Evolutionary conservation across 1,140 invertebrate species (phyloP).

Genomic region (Rhagoletis pomonella): DNA sequence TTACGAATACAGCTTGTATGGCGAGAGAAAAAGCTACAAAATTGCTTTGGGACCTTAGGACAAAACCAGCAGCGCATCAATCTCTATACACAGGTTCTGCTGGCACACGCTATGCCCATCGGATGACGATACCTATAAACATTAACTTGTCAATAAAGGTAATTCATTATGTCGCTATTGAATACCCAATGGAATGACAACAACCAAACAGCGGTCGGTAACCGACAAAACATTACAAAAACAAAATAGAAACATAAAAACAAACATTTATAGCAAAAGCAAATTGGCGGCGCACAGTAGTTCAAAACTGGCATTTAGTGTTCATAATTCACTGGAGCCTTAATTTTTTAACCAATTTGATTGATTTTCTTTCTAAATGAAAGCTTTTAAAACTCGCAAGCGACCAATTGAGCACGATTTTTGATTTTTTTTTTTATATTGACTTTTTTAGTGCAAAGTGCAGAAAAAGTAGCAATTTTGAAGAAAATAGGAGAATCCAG

Average conservation of each 20-base stretch:
- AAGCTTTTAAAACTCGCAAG: too few species aligned
- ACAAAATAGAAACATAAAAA: conserved; percentile 23
- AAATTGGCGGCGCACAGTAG: background rate
- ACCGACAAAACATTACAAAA: conserved; percentile 44
- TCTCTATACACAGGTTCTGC: background rate
- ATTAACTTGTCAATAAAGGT: conserved; percentile 74
- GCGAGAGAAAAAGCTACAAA: conserved; percentile 22
- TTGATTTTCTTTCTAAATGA: too few species aligned
- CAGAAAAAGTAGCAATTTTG: too few species aligned
- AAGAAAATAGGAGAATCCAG: too few species aligned
- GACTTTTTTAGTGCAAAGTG: too few species aligned
- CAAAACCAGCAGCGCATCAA: background rate
- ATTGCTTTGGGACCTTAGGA: conserved; percentile 46
- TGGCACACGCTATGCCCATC: background rate
- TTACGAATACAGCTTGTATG: conserved; percentile 21
- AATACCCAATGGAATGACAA: conserved; percentile 59
- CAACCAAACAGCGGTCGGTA: background rate
- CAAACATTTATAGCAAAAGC: conserved; percentile 22
- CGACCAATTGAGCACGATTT: too few species aligned
- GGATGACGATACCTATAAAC: conserved; percentile 68
- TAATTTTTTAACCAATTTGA: too few species aligned
- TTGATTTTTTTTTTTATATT: too few species aligned
- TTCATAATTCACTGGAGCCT: too few species aligned
- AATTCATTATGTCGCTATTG: conserved; percentile 73
- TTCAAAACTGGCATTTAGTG: too few species aligned